Evolutionary conservation across 2,113 vertebrate species (phyloP).

Genomic region (Gasterosteus nipponicus): DNA sequence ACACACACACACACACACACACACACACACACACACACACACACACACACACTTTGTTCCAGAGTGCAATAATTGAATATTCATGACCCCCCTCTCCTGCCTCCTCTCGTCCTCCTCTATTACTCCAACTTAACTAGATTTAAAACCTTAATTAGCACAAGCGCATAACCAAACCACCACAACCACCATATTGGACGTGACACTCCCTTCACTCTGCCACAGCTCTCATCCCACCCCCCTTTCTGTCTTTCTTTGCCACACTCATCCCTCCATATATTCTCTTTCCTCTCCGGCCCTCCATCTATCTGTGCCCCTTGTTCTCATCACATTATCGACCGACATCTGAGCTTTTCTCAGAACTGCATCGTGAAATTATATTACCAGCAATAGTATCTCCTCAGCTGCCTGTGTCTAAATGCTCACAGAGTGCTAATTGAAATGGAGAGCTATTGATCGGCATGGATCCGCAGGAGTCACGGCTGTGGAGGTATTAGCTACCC

Average conservation of each 20-base stretch:
- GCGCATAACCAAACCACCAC: constrained; percentile 43
- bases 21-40: constrained; percentile 33
- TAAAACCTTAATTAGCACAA: constrained; percentile 43
- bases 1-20: constrained; percentile 26
- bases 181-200: constrained; percentile 34
- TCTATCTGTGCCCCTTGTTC: constrained; percentile 46
- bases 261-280: not conserved
- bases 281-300: not conserved
- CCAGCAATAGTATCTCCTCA: constrained; percentile 76
- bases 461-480: constrained; percentile 62
- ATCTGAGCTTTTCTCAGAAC: constrained; percentile 77
- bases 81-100: constrained; percentile 39
- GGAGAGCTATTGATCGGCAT: constrained; percentile 79
- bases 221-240: not conserved
- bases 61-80: constrained; percentile 68
- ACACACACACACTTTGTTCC: constrained; percentile 37
- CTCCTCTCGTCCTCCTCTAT: constrained; percentile 11
- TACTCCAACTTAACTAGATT: constrained; percentile 50
- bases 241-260: not conserved
- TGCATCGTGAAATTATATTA: constrained; percentile 80
- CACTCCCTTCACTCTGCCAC: constrained; percentile 15
- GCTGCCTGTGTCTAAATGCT: constrained; percentile 79
- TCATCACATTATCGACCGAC: constrained; percentile 72
- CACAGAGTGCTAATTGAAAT: constrained; percentile 80
- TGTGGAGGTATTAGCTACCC: constrained; percentile 51